Conservation (phyloP, 2,888 invertebrate genomes). For the Dichetophora obliterata region DNA sequence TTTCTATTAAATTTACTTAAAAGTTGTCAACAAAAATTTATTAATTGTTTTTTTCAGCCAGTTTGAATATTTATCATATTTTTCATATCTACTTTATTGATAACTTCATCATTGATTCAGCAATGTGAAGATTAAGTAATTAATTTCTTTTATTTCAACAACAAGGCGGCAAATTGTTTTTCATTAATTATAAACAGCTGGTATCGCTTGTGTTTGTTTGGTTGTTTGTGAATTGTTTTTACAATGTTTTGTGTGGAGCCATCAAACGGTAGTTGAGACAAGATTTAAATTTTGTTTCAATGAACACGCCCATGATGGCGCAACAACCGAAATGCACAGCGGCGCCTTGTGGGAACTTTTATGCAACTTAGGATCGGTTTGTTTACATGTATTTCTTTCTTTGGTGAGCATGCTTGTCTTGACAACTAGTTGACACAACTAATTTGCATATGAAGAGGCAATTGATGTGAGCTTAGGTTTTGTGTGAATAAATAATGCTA, state of each 20-base stretch:
- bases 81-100: too few species aligned
- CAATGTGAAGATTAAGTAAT: too few species aligned
- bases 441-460: constrained; percentile 23
- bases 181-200: too few species aligned
- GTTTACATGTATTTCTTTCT: background rate
- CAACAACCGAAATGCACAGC: background rate
- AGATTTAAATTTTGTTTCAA: background rate
- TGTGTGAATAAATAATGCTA: background rate
- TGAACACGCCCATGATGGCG: background rate
- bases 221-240: background rate
- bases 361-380: background rate
- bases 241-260: background rate
- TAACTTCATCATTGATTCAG: too few species aligned
- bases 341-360: background rate
- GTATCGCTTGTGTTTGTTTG: background rate
- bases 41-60: too few species aligned
- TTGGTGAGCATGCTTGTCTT: background rate
- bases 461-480: background rate
- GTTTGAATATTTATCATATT: too few species aligned
- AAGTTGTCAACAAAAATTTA: too few species aligned
- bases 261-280: background rate
- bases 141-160: too few species aligned
- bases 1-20: too few species aligned
- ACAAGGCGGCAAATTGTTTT: too few species aligned
- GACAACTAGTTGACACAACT: background rate